Percentiles rank a stretch among this genome's conserved stretches.
phyloP scores from a whole-genome alignment of 2,113 vertebrate species.

The Capreolus pygargus region DNA sequence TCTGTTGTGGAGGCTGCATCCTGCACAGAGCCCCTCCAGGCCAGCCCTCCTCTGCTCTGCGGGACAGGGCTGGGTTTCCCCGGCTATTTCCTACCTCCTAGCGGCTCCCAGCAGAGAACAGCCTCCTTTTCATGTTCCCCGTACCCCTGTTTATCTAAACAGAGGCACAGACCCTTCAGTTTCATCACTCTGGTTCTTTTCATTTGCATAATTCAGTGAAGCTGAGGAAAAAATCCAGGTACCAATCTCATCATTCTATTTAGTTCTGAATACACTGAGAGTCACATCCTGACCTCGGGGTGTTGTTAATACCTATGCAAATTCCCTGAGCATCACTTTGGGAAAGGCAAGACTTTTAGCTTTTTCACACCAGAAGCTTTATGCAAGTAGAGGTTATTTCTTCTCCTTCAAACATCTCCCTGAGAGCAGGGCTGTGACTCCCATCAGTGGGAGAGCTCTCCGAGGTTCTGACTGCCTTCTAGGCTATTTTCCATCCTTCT shows the following conservation, averaged over 20 bases:
- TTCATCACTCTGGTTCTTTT: not conserved
- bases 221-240: not conserved
- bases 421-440: not conserved
- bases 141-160: rapidly evolving
- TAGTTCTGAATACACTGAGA: not conserved
- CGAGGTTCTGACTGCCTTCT: not conserved
- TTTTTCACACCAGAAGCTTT: not conserved
- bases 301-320: not conserved
- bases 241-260: not conserved
- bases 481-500: not conserved
- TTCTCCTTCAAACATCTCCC: not conserved
- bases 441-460: not conserved
- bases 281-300: not conserved
- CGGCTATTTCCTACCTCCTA: rapidly evolving
- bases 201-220: not conserved
- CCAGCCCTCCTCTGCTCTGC: not conserved
- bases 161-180: too few relatives aligned
- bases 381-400: not conserved
- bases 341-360: not conserved
- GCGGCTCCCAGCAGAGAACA: rapidly evolving
- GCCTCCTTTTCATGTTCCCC: not conserved
- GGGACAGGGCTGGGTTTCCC: rapidly evolving
- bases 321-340: not conserved
- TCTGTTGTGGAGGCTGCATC: rapidly evolving
- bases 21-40: not conserved